phyloP scores from a whole-genome alignment of 1,140 invertebrate species.

The Bombus sylvicola region DNA sequence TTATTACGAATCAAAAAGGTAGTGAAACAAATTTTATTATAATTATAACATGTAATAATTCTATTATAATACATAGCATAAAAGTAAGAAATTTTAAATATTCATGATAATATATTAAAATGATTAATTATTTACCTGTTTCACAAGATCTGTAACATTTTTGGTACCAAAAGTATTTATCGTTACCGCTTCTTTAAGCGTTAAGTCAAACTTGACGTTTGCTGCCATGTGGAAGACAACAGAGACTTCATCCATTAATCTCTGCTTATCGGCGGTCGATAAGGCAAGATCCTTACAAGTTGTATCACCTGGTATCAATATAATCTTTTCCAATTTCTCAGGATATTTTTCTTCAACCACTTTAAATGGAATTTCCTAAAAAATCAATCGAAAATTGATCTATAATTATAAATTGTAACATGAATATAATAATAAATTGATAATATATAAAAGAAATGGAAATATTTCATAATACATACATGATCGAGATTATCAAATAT shows the following conservation, averaged over 20 bases:
- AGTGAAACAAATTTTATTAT: background rate
- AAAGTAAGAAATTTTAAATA: background rate
- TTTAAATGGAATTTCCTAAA: conserved; percentile 83
- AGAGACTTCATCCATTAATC: conserved; percentile 86
- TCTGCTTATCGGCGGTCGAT: conserved; percentile 81
- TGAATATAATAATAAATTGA: no score
- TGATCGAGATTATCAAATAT: background rate
- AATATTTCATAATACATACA: background rate
- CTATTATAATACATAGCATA: background rate
- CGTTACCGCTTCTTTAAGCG: conserved; percentile 81
- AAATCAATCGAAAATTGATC: conserved; percentile 20
- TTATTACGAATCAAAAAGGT: background rate
- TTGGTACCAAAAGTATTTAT: conserved; percentile 82
- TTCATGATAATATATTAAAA: background rate
- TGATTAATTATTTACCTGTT: conserved; percentile 71
- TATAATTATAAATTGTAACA: background rate
- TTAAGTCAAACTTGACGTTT: conserved; percentile 86
- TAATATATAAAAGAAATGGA: no score
- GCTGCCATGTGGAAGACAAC: conserved; percentile 97
- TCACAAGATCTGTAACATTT: conserved; percentile 80
- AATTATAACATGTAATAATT: background rate
- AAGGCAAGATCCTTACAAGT: conserved; percentile 84
- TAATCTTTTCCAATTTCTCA: conserved; percentile 79
- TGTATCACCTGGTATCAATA: conserved; percentile 80
- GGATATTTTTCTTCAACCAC: conserved; percentile 76